Evolutionary conservation across 2,113 vertebrate genomes (phyloP).

Genomic region (Oryzias javanicus): DNA sequence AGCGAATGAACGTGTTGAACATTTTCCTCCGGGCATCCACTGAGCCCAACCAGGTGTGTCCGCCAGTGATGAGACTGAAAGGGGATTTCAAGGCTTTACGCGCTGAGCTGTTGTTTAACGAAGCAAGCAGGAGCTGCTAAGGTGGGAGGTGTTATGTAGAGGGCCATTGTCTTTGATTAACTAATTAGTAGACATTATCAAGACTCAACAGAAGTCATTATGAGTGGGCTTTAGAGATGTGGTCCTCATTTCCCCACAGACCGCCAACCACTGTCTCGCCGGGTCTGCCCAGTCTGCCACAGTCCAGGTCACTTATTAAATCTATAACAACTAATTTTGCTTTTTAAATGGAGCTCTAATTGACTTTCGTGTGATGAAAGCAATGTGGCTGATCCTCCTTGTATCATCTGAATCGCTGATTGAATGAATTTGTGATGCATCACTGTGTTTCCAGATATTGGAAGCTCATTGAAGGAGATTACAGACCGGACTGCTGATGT

Average conservation of each 20-base stretch:
- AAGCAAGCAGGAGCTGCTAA: slow-evolving; percentile 65
- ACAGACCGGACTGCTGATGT: slow-evolving; percentile 22
- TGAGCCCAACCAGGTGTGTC: slow-evolving; percentile 64
- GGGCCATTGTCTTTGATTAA: slow-evolving; percentile 75
- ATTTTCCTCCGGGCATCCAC: slow-evolving; percentile 55
- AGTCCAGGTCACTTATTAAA: slow-evolving; percentile 69
- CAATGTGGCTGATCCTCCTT: slow-evolving; percentile 46
- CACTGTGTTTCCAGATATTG: slow-evolving; percentile 44
- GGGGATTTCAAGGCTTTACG: slow-evolving; percentile 52
- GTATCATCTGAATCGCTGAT: slow-evolving; percentile 52
- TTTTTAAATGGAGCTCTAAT: slow-evolving; percentile 78
- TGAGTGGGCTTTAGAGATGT: slow-evolving; percentile 56
- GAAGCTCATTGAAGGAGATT: slow-evolving; percentile 4
- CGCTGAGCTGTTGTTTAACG: slow-evolving; percentile 56
- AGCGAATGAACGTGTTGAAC: slow-evolving; percentile 52
- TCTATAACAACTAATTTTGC: slow-evolving; percentile 73
- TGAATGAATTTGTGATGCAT: slow-evolving; percentile 41
- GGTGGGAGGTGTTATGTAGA: slow-evolving; percentile 60
- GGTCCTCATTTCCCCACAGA: slow-evolving; percentile 65
- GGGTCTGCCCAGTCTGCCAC: slow-evolving; percentile 40
- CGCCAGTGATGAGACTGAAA: slow-evolving; percentile 41
- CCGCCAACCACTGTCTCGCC: slow-evolving; percentile 30
- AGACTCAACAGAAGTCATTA: slow-evolving; percentile 81
- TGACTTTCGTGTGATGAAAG: slow-evolving; percentile 60
- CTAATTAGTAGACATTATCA: slow-evolving; percentile 80